Evolutionary conservation across 2,888 invertebrate species (phyloP), one percentile per base, ranked within the genome.

Genomic region (Lithodes maja): DNA sequence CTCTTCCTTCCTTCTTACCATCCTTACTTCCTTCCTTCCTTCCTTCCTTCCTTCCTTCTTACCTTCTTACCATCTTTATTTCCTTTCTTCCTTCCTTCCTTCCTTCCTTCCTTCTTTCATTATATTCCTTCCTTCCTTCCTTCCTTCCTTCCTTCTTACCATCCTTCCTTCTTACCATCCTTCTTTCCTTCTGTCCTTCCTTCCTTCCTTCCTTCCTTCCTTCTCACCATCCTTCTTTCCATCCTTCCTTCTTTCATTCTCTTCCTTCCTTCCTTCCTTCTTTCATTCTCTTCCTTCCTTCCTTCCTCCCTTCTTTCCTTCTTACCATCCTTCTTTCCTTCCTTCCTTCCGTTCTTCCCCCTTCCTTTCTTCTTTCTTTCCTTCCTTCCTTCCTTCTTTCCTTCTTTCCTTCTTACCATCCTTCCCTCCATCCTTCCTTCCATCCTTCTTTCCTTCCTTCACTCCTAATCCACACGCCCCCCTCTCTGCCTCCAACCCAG

Each of bases 401-500:
- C 15, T n/a, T 3, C n/a, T 1, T 71, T n/a, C 17, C 15, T 17
- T 17, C 74, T n/a, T 74, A 3, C n/a, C 17, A 3, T 17, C 71
- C 71, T n/a, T 71, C 71, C 15, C 3, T 17, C 71, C 17, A 17
- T 17, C n/a, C 1, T 15, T 74, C 17, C 74, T 74, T n/a, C 74
- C 17, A 1, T 74, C 74, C 74, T 74, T 74, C 61, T n/a, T 17
- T 74, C 74, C 17, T 74, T 74, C 74, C 1, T 17, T 74, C 74
- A 7, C n/a, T 74, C 17, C 74, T 74, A 15, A 74, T 15, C 74
- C 17, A 7, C n/a, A n/a, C n/a, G 15, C 74, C 74, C 74, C 15
- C 74, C 17, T 74, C 74, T n/a, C 17, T n/a, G n/a, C 74, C 74
- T 74, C 17, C n/a, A 74, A 74, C 17, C 15, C 17, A 74, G 74